Base-by-base conservation (phyloP, 2,113 vertebrate genomes). In the Erythrolamprus reginae region DNA sequence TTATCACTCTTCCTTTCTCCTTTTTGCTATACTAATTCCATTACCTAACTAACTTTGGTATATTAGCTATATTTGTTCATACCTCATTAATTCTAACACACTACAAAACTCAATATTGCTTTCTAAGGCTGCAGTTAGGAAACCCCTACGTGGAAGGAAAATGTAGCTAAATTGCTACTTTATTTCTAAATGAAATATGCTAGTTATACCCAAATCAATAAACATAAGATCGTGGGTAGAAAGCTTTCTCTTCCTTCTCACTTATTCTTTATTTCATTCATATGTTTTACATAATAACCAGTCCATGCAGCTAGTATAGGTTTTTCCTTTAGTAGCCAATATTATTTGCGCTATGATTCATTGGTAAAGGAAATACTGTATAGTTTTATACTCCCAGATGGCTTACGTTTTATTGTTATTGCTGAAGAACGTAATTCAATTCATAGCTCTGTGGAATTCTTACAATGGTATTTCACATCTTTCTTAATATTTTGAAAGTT, bases 341-440 rank as follows among this genome's bases (percentile, higher is more conserved):
- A 94, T 55, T 92, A 90, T 47, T 91, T 89, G 87, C 88, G 10
- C 0, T 45, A 4, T 90, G 33, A 33, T 89, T 23, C 28, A 86
- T 47, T 55, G 19, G 23, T 89, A 93, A 92, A 92, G 65, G 23
- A 89, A 88, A 47, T 88, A 88, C 8, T 91, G 52, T 21, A 85
- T 53, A 91, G 87, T 94, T 89, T 10, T 83, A 0, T 77, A 91
- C 91, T 91, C 51, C 4, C 52, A 77, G 26, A 65, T 42, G 0
- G 33, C 84, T 65, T 92, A 17, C 86, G 82, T 92, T 91, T 93
- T 94, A 47, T 28, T 91, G 82, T 84, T 93, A 5, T 86, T 93
- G 90, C 82, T 91, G 90, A 94, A 89, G 90, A 90, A 51, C 89
- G 45, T 86, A 92, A 58, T 94, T 94, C 82, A 93, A 52, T 86